Evolutionary conservation across 1,140 invertebrate genomes (phyloP).

Genomic region (Orius insidiosus): DNA sequence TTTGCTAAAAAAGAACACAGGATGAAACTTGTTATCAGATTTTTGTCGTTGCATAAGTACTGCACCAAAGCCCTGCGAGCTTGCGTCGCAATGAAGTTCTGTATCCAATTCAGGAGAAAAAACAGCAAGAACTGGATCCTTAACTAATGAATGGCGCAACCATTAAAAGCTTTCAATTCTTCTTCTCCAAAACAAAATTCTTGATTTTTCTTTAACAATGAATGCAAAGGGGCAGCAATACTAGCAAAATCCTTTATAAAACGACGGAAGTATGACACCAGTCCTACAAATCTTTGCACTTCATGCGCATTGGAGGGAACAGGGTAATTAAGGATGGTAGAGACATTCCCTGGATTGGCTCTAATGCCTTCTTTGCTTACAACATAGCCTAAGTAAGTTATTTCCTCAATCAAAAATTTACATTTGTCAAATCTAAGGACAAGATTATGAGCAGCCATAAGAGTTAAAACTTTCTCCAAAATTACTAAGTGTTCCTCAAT

Average conservation of each 20-base stretch:
- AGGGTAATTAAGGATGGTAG: too few species aligned
- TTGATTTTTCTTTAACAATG: constrained; percentile 16
- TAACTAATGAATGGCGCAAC: constrained; percentile 15
- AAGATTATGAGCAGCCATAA: too few species aligned
- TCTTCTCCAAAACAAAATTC: constrained; percentile 17
- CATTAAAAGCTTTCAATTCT: constrained; percentile 14
- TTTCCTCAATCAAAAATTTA: too few species aligned
- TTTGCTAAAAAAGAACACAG: constrained; percentile 27
- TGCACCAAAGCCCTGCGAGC: constrained; percentile 19
- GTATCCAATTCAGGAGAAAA: constrained; percentile 15
- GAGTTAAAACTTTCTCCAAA: too few species aligned
- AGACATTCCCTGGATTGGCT: too few species aligned
- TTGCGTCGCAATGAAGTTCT: constrained; percentile 14
- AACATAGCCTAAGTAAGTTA: too few species aligned
- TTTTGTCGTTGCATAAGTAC: constrained; percentile 22
- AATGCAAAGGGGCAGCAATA: constrained; percentile 20
- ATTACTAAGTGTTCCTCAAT: too few species aligned
- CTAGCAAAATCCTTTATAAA: constrained; percentile 20
- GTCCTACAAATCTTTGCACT: too few species aligned
- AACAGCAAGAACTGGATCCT: constrained; percentile 16
- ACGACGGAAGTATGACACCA: constrained; percentile 20
- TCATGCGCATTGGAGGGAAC: too few species aligned
- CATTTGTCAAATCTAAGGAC: too few species aligned
- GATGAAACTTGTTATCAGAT: constrained; percentile 21
- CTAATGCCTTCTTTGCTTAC: too few species aligned